These are phyloP conservation scores for Prochilodus magdalenae DNA, from an alignment of 2,113 vertebrate genomes.

Conservation along the genomic window DNA sequence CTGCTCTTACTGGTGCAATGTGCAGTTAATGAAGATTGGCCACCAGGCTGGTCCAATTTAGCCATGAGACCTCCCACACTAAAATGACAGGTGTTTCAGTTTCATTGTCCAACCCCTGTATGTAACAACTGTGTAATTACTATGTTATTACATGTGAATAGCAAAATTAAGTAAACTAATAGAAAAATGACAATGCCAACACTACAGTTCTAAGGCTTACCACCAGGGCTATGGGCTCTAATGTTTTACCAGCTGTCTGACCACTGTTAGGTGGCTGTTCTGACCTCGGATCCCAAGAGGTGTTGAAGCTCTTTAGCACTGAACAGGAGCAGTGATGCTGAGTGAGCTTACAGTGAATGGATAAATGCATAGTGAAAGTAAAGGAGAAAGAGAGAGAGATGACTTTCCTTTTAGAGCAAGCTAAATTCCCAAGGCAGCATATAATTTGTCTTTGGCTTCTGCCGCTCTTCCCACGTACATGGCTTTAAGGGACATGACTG, in stretches of 20 bases:
- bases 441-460: conserved; percentile 4
- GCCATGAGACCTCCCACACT: no score
- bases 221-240: no score
- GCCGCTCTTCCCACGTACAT: background rate
- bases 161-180: no score
- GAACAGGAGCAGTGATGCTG: background rate
- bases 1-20: no score
- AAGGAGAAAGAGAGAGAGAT: background rate
- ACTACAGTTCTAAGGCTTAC: no score
- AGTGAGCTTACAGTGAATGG: background rate
- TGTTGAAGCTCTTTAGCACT: background rate
- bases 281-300: background rate
- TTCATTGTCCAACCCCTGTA: no score
- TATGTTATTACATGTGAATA: no score
- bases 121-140: no score
- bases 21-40: no score
- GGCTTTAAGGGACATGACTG: background rate
- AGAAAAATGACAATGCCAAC: no score
- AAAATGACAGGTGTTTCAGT: no score
- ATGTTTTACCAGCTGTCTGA: background rate
- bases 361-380: background rate
- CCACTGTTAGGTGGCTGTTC: background rate
- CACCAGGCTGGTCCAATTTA: no score
- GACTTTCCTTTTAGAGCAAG: background rate
- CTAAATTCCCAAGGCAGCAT: background rate